Conservation (phyloP, 2,888 invertebrate species). For the Biston betularia region DNA sequence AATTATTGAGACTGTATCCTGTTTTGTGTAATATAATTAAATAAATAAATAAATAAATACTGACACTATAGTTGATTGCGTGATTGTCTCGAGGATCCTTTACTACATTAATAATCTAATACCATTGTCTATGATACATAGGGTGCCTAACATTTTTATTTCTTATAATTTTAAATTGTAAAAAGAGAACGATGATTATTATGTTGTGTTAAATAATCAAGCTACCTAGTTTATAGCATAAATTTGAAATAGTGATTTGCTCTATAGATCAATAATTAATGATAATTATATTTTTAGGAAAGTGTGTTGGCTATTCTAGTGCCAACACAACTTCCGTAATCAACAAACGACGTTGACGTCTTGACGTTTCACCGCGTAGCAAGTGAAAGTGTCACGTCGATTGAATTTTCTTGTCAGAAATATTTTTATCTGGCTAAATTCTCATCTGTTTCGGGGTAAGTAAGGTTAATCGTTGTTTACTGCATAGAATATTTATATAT, state of each 20-base stretch:
- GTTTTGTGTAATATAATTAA: no score
- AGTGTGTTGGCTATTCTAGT: conserved; percentile 53
- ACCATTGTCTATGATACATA: not conserved
- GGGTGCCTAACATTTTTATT: not conserved
- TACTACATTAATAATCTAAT: not conserved
- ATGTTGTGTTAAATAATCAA: no score
- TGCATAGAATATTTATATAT: conserved; percentile 11
- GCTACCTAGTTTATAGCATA: not conserved
- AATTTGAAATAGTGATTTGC: not conserved
- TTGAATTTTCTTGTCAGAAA: conserved; percentile 69
- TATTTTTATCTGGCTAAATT: conserved; percentile 63
- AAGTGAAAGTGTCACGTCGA: conserved; percentile 86
- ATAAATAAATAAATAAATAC: no score
- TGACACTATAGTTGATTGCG: not conserved
- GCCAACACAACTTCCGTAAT: conserved; percentile 79
- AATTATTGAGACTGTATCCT: no score
- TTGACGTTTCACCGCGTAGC: conserved; percentile 83
- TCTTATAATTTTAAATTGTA: not conserved
- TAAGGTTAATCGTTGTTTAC: conserved; percentile 43
- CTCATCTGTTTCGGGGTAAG: conserved; percentile 63
- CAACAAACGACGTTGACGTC: conserved; percentile 80
- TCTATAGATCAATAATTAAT: no score
- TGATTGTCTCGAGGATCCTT: not conserved
- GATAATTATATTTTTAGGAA: not conserved
- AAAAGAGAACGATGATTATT: no score